Evolutionary conservation across 2,797 vertebrate genomes (phyloP).

Genomic region (Austrolebias charrua): DNA sequence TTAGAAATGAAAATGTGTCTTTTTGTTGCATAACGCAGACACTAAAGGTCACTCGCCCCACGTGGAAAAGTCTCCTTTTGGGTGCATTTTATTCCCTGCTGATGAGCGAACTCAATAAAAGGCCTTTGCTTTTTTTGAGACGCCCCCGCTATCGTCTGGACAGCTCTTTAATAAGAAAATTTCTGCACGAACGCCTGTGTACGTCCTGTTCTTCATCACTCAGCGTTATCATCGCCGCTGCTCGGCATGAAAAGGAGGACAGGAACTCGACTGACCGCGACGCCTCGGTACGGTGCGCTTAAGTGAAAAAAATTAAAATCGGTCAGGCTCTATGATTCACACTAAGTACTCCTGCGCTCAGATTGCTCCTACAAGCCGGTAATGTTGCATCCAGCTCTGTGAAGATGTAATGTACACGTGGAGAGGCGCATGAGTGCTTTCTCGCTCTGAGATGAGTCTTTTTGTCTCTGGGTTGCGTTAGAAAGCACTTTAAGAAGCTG

Average conservation of each 20-base stretch:
- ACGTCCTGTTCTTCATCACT: slow-evolving; percentile 47
- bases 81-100: slow-evolving; percentile 14
- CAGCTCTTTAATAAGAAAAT: slow-evolving; percentile 66
- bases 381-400: slow-evolving; percentile 8
- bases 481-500: background rate
- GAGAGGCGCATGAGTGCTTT: background rate
- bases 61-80: slow-evolving; percentile 13
- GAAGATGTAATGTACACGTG: background rate
- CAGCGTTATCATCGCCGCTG: slow-evolving; percentile 47
- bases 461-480: background rate
- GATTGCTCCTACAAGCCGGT: slow-evolving; percentile 12
- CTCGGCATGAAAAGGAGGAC: slow-evolving; percentile 36
- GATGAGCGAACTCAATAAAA: slow-evolving; percentile 61
- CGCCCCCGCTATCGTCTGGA: slow-evolving; percentile 30
- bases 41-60: slow-evolving; percentile 32
- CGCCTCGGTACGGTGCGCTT: slow-evolving; percentile 3
- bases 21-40: slow-evolving; percentile 2
- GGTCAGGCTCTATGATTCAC: slow-evolving; percentile 17
- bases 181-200: slow-evolving; percentile 56
- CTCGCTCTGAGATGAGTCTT: background rate
- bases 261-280: slow-evolving; percentile 32
- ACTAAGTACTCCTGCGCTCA: slow-evolving; percentile 12
- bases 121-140: slow-evolving; percentile 37
- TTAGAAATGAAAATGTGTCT: slow-evolving; percentile 10
- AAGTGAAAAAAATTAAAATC: slow-evolving; percentile 33